Evolutionary conservation across 2,797 vertebrate species (phyloP).

Genomic region (Vultur gryphus): DNA sequence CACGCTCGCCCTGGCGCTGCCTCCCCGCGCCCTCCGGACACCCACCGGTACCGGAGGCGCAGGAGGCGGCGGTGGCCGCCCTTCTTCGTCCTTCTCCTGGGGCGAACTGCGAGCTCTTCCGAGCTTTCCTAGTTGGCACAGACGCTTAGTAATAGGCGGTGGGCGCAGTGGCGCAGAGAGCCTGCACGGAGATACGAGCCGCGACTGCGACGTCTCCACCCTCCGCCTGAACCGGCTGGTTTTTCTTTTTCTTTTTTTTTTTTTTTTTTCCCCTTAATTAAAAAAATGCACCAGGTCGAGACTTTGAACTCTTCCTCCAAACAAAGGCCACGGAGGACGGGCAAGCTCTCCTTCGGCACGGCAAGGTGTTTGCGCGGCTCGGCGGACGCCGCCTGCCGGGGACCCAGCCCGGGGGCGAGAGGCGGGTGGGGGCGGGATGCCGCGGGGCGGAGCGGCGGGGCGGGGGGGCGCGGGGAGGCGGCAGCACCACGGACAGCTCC

Average conservation of each 20-base stretch:
- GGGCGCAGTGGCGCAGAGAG: background rate
- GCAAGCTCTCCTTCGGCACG: rapidly evolving
- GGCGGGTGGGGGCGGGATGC: background rate
- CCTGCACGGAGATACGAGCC: background rate
- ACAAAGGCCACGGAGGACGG: rapidly evolving
- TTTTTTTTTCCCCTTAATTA: too few relatives aligned
- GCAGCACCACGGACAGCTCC: slow-evolving; percentile 21
- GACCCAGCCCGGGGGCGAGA: background rate
- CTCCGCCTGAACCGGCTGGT: background rate
- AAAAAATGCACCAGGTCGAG: too few relatives aligned
- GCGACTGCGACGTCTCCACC: too few relatives aligned
- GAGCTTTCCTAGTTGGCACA: background rate
- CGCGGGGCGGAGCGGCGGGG: background rate
- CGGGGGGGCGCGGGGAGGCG: background rate
- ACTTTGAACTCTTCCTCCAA: background rate
- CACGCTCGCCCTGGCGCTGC: background rate
- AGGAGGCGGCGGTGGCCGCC: background rate
- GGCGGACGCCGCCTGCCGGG: too few relatives aligned
- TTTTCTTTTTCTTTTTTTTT: rapidly evolving
- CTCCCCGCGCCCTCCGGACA: too few relatives aligned
- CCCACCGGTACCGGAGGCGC: rapidly evolving
- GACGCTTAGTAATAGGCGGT: rapidly evolving
- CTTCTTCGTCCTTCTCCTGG: background rate
- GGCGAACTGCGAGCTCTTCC: too few relatives aligned
- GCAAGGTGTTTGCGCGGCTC: too few relatives aligned